Evolutionary conservation across 2,888 invertebrate species (phyloP).

Genomic region (Pogonocherus hispidulus): DNA sequence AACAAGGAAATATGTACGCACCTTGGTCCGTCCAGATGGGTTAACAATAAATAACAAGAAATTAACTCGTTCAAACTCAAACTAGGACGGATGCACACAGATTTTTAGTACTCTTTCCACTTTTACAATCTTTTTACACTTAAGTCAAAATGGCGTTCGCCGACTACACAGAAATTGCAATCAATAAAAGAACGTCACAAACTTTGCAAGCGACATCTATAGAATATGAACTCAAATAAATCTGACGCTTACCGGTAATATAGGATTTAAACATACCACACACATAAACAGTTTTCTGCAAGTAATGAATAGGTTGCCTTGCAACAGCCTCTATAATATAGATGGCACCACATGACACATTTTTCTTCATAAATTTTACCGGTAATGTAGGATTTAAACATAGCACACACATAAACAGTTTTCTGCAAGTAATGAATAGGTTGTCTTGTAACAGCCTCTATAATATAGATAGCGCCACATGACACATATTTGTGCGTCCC

Average conservation of each 20-base stretch:
- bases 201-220: slow-evolving; percentile 56
- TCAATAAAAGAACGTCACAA: slow-evolving; percentile 68
- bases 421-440: no score
- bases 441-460: no score
- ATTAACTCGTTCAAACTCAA: slow-evolving; percentile 64
- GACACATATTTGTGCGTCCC: no score
- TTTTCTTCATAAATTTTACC: no score
- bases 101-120: slow-evolving; percentile 64
- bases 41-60: slow-evolving; percentile 70
- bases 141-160: slow-evolving; percentile 70
- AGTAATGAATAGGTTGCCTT: no score
- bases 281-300: no score
- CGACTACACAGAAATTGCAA: slow-evolving; percentile 66
- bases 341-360: no score
- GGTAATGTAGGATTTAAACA: no score
- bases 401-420: no score
- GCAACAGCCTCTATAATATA: no score
- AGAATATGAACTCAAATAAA: slow-evolving; percentile 46
- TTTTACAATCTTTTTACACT: slow-evolving; percentile 65
- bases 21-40: slow-evolving; percentile 87
- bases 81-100: slow-evolving; percentile 68
- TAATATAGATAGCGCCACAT: no score
- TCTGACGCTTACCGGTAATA: background rate
- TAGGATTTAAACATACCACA: no score
- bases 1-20: slow-evolving; percentile 68